Evolutionary conservation across 2,797 vertebrate genomes (phyloP).

Genomic region (Otus scops): DNA sequence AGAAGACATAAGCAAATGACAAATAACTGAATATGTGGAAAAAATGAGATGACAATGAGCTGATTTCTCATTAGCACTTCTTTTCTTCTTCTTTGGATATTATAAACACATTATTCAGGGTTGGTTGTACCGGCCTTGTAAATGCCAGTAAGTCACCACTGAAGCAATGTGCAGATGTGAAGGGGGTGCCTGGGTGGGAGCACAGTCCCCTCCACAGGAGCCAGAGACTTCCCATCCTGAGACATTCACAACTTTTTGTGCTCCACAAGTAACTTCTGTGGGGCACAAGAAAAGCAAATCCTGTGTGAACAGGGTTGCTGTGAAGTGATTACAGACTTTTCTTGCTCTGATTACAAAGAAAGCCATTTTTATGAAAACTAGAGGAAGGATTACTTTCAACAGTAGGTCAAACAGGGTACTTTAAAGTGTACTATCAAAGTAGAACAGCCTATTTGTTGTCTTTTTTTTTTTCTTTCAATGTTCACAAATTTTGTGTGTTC

Average conservation of each 20-base stretch:
- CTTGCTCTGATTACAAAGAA: neutral
- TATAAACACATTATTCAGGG: slow-evolving; percentile 47
- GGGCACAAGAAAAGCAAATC: neutral
- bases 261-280: neutral
- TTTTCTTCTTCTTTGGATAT: slow-evolving; percentile 51
- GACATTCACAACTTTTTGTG: neutral
- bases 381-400: neutral
- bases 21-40: slow-evolving; percentile 63
- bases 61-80: slow-evolving; percentile 66
- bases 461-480: neutral
- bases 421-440: neutral
- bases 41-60: slow-evolving; percentile 64
- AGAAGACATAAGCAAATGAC: slow-evolving; percentile 56
- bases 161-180: neutral
- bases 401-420: neutral
- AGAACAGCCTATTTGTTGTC: neutral
- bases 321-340: neutral
- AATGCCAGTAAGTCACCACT: slow-evolving; percentile 15
- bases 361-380: neutral
- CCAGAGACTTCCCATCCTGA: neutral
- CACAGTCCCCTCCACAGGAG: neutral
- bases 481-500: neutral
- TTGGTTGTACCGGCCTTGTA: neutral
- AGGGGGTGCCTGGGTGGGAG: neutral
- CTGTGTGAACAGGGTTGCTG: fast-evolving